Evolutionary conservation across 2,797 vertebrate genomes (phyloP), one percentile per base, ranked within the genome.

Genomic region (Poecile montanus): DNA sequence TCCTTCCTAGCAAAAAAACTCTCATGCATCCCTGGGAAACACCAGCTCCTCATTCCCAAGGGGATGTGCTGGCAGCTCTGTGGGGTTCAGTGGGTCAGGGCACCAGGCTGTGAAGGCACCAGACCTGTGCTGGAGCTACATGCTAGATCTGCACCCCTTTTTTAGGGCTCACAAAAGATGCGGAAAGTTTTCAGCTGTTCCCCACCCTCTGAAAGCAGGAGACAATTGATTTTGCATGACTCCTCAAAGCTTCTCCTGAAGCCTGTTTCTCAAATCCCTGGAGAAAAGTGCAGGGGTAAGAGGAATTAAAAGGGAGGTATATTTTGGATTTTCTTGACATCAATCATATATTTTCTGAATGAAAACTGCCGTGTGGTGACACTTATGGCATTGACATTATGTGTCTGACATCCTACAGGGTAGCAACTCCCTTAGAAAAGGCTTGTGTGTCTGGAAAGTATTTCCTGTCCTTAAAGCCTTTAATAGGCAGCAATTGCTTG

Each of bases 321-420:
- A 80, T 94, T 95, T 44, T 17, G 40, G 32, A 20, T 56, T 75
- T 89, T 47, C 60, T 85, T 89, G 45, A 56, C 48, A 91, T 80
- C 38, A 53, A 5, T 80, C 76, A 82, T 54, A 53, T 62, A 77
- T 70, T 76, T 93, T 93, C 88, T 95, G 65, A 94, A 94, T 91
- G 77, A 95, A 95, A 97, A 95, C 61, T 83, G 68, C 72, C 83
- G 81, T 62, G 29, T n/a, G 40, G 86, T 92, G 93, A 89, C 90
- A 89, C 60, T 91, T 92, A 85, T 60, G 78, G 74, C 72, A 75
- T 72, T 13, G 8, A 44, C 34, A 50, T 71, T 72, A 72, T 25
- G 21, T 73, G 75, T 30, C 29, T 95, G 91, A 83, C 56, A 79
- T 81, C 60, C 22, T 40, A 45, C 26, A 2, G 53, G 74, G 73